Evolutionary conservation across 1,140 invertebrate genomes (phyloP).

Genomic region (Pseudomyrmex gracilis): DNA sequence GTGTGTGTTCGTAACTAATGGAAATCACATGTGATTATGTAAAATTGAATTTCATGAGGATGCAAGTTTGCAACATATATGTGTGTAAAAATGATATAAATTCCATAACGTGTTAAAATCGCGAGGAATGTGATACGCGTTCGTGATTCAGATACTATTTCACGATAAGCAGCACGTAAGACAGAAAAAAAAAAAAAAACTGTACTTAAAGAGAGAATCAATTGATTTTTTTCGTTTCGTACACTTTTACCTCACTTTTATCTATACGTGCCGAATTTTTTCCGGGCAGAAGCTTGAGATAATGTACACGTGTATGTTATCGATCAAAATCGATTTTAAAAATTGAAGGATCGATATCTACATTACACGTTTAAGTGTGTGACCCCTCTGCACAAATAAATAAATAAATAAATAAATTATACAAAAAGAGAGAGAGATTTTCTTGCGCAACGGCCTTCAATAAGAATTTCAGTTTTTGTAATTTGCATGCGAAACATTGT

Average conservation of each 20-base stretch:
- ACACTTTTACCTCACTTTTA: background rate
- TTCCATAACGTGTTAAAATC: background rate
- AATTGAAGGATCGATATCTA: too few relatives aligned
- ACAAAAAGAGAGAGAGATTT: too few relatives aligned
- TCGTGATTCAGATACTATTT: conserved; percentile 4
- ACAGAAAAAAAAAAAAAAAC: background rate
- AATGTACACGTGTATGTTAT: too few relatives aligned
- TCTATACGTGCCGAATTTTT: background rate
- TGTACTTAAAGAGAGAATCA: background rate
- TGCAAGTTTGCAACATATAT: conserved; percentile 13
- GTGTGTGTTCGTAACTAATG: background rate
- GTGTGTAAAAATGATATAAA: background rate
- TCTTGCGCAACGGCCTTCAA: too few relatives aligned
- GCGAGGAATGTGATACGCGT: background rate
- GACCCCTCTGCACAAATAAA: too few relatives aligned
- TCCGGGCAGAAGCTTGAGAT: too few relatives aligned
- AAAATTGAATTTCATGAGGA: conserved; percentile 46
- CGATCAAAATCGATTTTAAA: too few relatives aligned
- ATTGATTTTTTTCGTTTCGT: background rate
- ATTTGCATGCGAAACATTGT: background rate
- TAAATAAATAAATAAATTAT: too few relatives aligned
- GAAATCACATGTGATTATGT: conserved; percentile 28
- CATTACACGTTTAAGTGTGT: too few relatives aligned
- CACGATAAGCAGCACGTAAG: background rate
- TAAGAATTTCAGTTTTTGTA: too few relatives aligned